Evolutionary conservation across 2,113 vertebrate genomes (phyloP).

Genomic region (Dascyllus trimaculatus): DNA sequence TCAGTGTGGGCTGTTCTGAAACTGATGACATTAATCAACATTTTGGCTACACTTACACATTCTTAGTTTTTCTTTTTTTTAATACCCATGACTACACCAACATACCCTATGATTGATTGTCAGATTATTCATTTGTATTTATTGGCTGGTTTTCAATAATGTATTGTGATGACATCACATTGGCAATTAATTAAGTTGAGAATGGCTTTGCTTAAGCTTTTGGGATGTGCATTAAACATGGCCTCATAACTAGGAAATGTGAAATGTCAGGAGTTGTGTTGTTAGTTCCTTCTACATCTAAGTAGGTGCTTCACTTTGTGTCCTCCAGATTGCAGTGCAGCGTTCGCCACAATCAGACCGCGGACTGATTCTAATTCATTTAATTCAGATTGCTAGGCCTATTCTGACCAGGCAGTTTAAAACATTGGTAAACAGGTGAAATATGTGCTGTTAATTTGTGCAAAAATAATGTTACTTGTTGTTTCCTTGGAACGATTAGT

Average conservation of each 20-base stretch:
- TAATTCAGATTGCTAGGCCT: not conserved
- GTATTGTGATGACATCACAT: not conserved
- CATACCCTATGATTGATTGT: not conserved
- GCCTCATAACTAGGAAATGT: not conserved
- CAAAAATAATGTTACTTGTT: constrained; percentile 18
- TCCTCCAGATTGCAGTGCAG: no score
- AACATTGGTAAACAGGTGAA: not conserved
- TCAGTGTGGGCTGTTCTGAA: not conserved
- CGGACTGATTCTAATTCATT: not conserved
- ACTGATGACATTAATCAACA: not conserved
- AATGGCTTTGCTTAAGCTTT: not conserved
- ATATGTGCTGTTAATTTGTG: constrained; percentile 6
- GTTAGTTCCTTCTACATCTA: not conserved
- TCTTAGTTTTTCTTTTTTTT: not conserved
- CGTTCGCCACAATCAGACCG: no score
- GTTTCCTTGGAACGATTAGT: constrained; percentile 40
- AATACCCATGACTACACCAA: not conserved
- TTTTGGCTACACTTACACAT: not conserved
- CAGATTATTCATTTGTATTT: not conserved
- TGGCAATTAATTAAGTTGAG: not conserved
- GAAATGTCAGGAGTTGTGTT: not conserved
- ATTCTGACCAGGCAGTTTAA: not conserved
- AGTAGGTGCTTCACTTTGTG: no score
- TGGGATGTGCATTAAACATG: not conserved
- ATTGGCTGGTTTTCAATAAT: not conserved